phyloP scores from a whole-genome alignment of 2,797 vertebrate genomes.

The Microctenopoma lineatum region DNA sequence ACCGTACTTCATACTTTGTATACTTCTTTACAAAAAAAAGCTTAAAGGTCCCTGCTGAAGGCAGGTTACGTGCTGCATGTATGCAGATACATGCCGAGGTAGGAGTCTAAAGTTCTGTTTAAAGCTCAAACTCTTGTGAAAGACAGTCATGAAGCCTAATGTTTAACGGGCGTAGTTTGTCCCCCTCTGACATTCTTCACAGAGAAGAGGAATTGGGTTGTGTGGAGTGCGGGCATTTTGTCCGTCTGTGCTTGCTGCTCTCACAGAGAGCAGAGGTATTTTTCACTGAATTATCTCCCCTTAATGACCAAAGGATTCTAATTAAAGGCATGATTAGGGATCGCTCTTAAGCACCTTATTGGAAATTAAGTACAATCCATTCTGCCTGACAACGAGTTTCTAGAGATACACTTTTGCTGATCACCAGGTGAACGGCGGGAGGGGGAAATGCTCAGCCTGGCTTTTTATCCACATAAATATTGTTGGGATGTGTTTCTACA shows the following conservation, averaged over 20 bases:
- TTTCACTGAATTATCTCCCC: conserved; percentile 83
- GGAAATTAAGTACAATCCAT: conserved; percentile 87
- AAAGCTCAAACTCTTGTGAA: conserved; percentile 13
- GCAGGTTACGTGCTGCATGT: too few relatives aligned
- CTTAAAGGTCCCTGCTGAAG: too few relatives aligned
- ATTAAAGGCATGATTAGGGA: conserved; percentile 87
- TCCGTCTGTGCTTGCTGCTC: conserved; percentile 68
- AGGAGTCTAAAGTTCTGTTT: background rate
- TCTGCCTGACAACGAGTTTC: conserved; percentile 77
- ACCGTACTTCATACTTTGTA: too few relatives aligned
- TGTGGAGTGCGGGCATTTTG: conserved; percentile 41
- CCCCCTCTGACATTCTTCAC: conserved; percentile 36
- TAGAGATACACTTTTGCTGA: conserved; percentile 78
- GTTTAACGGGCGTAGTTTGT: conserved; percentile 25
- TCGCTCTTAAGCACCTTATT: conserved; percentile 86
- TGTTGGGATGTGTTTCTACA: conserved; percentile 20
- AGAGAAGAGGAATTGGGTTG: conserved; percentile 40
- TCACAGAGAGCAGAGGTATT: conserved; percentile 75
- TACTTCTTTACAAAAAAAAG: too few relatives aligned
- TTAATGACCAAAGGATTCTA: conserved; percentile 86
- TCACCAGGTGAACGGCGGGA: conserved; percentile 61
- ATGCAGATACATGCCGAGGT: too few relatives aligned
- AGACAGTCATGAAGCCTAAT: conserved; percentile 3
- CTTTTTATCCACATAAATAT: conserved; percentile 40
- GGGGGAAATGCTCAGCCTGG: conserved; percentile 39